Percentiles rank a stretch among this genome's conserved stretches.
Conservation (phyloP, 2,113 vertebrate species). For the Campylomormyrus tamandua region DNA sequence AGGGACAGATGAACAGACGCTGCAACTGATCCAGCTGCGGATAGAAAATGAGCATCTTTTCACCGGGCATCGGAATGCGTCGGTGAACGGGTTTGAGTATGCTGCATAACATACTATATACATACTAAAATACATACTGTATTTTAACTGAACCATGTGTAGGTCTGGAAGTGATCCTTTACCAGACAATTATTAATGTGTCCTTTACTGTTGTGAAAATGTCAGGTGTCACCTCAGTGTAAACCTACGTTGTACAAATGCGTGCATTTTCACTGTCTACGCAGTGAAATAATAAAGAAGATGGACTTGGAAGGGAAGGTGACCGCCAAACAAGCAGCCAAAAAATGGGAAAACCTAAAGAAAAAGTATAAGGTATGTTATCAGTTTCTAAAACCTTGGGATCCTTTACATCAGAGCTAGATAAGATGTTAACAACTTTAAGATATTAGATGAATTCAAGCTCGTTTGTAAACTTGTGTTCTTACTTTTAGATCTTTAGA, state of each 20-base stretch:
- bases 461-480: not conserved
- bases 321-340: not conserved
- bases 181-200: not conserved
- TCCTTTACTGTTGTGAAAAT: not conserved
- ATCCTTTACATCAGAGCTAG: not conserved
- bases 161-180: not conserved
- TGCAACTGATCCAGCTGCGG: not conserved
- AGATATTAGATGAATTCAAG: not conserved
- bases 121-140: too few relatives aligned
- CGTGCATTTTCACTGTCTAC: not conserved
- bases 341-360: slow-evolving; percentile 19
- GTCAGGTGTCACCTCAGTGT: not conserved
- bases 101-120: not conserved
- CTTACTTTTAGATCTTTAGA: too few relatives aligned
- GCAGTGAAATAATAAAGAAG: not conserved
- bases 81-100: not conserved
- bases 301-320: slow-evolving; percentile 11
- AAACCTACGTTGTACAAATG: not conserved
- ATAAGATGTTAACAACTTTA: not conserved
- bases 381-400: not conserved
- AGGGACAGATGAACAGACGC: not conserved
- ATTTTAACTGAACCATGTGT: not conserved
- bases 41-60: not conserved
- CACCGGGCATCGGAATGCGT: not conserved
- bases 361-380: slow-evolving; percentile 12